A percentile compares a stretch with the other conserved stretches of the same genome.
These are phyloP conservation scores for Eupithecia vulgata DNA, from an alignment of 2,888 invertebrate genomes.

Conservation along the genomic window DNA sequence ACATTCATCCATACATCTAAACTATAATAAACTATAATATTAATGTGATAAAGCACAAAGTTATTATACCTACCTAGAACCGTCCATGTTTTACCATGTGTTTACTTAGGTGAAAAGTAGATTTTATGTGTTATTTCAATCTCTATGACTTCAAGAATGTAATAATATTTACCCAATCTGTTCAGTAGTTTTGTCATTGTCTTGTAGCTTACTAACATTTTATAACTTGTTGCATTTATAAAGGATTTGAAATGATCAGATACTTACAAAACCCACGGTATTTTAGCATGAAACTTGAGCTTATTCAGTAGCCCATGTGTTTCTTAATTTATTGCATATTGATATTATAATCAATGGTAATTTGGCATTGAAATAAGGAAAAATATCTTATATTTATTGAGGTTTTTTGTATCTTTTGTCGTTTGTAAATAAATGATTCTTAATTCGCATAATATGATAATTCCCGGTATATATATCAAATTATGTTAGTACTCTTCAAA, in stretches of 20 bases:
- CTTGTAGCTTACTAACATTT: too few species aligned
- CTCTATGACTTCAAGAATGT: too few species aligned
- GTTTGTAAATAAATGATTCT: background rate
- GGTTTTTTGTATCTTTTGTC: constrained; percentile 6
- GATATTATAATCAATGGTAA: constrained; percentile 14
- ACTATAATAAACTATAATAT: too few species aligned
- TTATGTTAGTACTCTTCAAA: background rate
- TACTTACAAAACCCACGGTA: background rate
- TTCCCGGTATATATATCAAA: background rate
- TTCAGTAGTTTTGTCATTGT: too few species aligned
- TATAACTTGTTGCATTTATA: background rate
- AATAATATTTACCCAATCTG: too few species aligned
- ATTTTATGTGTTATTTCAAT: too few species aligned
- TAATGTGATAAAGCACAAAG: too few species aligned
- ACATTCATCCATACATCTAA: too few species aligned
- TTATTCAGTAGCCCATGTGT: constrained; percentile 15
- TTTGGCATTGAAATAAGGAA: constrained; percentile 14
- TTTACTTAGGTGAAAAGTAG: too few species aligned
- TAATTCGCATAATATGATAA: constrained; percentile 4
- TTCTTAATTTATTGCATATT: constrained; percentile 14
- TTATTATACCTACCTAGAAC: too few species aligned
- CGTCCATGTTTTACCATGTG: too few species aligned
- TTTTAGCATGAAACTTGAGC: constrained; percentile 4
- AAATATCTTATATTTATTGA: constrained; percentile 2
- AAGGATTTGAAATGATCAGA: background rate